Base-by-base conservation (phyloP, 2,888 invertebrate genomes). In the Acanthosepion lycidas region DNA sequence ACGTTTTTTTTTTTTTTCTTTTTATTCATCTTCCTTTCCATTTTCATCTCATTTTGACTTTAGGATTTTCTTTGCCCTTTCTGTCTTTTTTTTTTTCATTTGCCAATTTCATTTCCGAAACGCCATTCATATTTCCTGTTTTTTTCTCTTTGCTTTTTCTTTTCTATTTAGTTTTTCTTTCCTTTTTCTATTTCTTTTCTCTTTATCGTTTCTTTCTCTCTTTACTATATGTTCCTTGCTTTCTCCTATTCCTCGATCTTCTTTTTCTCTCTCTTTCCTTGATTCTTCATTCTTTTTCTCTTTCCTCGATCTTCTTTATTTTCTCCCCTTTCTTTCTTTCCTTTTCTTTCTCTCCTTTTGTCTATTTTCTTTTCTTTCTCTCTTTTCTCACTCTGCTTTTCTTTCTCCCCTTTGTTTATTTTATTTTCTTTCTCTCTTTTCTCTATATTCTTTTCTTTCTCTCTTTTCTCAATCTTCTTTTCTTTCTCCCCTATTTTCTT, bases 391-490 rank as follows among this genome's bases (percentile, higher is more conserved):
- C 0, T 78, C 12, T 18, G 12, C 9, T 78, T n/a, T n/a, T 78
- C 15, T n/a, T n/a, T 15, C 15, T n/a, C n/a, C 0, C n/a, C 12
- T 12, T 78, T 78, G 1, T 28, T 33, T n/a, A 0, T 15, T n/a
- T 78, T 8, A 15, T 12, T 9, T 12, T n/a, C 4, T n/a, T n/a
- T n/a, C n/a, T n/a, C n/a, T n/a, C n/a, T n/a, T n/a, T n/a, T n/a
- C n/a, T n/a, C n/a, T n/a, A n/a, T n/a, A n/a, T n/a, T 0, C 9
- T 78, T 78, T 15, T n/a, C 9, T 9, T 78, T n/a, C 12, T 9
- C n/a, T n/a, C 12, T n/a, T 9, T 78, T 78, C n/a, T 0, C 9
- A 0, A 3, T n/a, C 9, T 78, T 0, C n/a, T n/a, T n/a, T 6
- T 78, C 12, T n/a, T 15, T 8, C n/a, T 9, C 28, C 6, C 28